Conservation (phyloP, 2,888 invertebrate genomes). For the Mimumesa dahlbomi region DNA sequence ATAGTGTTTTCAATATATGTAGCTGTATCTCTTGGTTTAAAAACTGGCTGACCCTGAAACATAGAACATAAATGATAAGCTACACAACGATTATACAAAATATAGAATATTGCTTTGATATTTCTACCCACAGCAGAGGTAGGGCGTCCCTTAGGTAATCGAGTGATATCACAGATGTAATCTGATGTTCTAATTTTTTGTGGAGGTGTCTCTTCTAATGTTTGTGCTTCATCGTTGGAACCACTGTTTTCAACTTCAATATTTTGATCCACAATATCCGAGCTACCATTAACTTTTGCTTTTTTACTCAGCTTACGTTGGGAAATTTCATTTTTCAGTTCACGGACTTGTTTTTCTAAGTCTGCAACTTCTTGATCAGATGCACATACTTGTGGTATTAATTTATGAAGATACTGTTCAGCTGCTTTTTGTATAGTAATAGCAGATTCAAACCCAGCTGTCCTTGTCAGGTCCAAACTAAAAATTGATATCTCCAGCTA, state of each 20-base stretch:
- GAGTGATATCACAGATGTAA: constrained; percentile 8
- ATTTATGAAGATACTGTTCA: constrained; percentile 63
- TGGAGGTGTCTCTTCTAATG: constrained; percentile 1
- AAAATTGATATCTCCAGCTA: constrained; percentile 18
- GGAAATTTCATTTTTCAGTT: constrained; percentile 49
- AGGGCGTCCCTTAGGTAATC: constrained; percentile 13
- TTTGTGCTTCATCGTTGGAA: constrained; percentile 9
- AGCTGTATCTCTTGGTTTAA: constrained; percentile 22
- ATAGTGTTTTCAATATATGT: constrained; percentile 21
- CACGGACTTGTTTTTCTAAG: constrained; percentile 65
- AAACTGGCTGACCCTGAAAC: constrained; percentile 26
- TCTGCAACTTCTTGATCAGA: constrained; percentile 77
- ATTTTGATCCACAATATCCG: constrained; percentile 4
- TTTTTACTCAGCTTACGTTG: constrained; percentile 16
- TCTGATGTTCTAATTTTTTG: background rate
- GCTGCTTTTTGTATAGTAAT: constrained; percentile 67
- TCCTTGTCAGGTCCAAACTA: constrained; percentile 67
- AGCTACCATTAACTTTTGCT: constrained; percentile 39
- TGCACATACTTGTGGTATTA: constrained; percentile 73
- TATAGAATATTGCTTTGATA: no score
- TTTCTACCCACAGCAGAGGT: constrained; percentile 34
- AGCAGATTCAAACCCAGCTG: constrained; percentile 61
- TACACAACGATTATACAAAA: background rate
- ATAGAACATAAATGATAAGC: background rate
- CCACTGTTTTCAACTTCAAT: constrained; percentile 9